phyloP scores from a whole-genome alignment of 2,797 vertebrate genomes.

The Triplophysa bombifrons region DNA sequence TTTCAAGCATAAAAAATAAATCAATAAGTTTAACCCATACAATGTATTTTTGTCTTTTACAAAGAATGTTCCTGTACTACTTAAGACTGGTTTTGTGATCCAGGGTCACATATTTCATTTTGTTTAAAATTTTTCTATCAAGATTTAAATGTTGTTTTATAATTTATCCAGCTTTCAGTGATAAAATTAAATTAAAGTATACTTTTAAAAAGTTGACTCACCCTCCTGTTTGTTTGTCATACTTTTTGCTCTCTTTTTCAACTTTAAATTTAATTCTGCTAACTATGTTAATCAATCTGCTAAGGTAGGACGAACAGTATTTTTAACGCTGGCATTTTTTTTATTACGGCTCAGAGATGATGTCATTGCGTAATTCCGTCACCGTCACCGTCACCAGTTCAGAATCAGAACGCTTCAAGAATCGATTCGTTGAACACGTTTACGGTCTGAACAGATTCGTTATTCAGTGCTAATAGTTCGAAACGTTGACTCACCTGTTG shows the following conservation, averaged over 20 bases:
- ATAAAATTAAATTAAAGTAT: too few species aligned
- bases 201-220: too few species aligned
- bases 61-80: too few species aligned
- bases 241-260: neutral
- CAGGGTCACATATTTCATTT: neutral
- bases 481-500: neutral
- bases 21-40: too few species aligned
- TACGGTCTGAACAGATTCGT: neutral
- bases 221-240: neutral
- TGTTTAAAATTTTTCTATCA: neutral
- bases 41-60: too few species aligned
- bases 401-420: neutral
- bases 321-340: neutral
- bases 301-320: neutral
- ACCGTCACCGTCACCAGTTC: neutral
- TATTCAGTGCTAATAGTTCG: neutral
- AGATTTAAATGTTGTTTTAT: too few species aligned
- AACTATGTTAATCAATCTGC: too few species aligned
- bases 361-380: neutral
- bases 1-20: too few species aligned
- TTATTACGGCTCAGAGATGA: too few species aligned
- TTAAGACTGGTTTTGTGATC: too few species aligned
- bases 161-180: too few species aligned
- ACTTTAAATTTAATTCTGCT: neutral
- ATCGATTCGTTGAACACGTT: neutral